phyloP scores from a whole-genome alignment of 2,113 vertebrate species.

The Zingel zingel region DNA sequence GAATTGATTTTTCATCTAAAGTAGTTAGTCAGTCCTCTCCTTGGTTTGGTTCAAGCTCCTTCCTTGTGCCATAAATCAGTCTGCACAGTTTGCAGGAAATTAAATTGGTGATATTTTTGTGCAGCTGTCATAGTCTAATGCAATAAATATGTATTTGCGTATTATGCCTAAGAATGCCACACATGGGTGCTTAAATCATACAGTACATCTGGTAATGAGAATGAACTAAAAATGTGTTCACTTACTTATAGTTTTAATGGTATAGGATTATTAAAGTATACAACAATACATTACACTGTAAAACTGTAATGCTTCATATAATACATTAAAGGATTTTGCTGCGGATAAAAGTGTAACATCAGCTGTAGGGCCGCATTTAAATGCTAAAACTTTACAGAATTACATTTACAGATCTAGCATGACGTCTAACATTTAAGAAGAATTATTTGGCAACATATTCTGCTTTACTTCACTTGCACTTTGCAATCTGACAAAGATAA shows the following conservation, averaged over 20 bases:
- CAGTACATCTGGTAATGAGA: neutral
- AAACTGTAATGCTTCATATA: neutral
- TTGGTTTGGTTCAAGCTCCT: slow-evolving; percentile 7
- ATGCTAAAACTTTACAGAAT: neutral
- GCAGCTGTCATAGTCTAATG: slow-evolving; percentile 1
- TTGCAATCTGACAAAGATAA: slow-evolving; percentile 12
- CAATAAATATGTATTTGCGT: slow-evolving; percentile 5
- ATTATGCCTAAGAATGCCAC: slow-evolving; percentile 1
- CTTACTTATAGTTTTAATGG: neutral
- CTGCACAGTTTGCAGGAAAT: slow-evolving; percentile 35
- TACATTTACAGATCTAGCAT: neutral
- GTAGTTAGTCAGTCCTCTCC: slow-evolving; percentile 12
- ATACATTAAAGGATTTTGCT: neutral
- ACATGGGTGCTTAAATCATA: slow-evolving; percentile 1
- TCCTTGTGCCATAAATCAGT: slow-evolving; percentile 22
- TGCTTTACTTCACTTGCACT: slow-evolving; percentile 20
- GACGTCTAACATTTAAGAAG: neutral
- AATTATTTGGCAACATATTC: neutral
- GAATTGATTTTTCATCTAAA: slow-evolving; percentile 9
- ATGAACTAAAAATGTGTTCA: neutral
- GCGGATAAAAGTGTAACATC: neutral
- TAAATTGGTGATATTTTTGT: slow-evolving; percentile 6
- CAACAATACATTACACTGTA: neutral
- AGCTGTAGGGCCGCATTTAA: neutral
- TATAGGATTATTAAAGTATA: neutral